Evolutionary conservation across 2,113 vertebrate species (phyloP).

Genomic region (Pterocles burchelli): DNA sequence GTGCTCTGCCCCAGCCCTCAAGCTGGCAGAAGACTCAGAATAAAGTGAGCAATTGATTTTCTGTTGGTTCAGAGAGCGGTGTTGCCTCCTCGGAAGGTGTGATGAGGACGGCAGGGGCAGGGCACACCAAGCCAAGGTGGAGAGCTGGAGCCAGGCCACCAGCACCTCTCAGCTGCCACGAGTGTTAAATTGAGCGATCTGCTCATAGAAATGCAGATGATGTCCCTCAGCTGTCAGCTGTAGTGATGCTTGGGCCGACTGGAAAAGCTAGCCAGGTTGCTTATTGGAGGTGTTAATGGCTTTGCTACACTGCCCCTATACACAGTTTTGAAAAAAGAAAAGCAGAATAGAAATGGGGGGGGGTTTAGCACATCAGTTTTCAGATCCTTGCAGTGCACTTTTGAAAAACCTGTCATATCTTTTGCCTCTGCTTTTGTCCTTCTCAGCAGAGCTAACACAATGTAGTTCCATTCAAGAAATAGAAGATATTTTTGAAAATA

Average conservation of each 20-base stretch:
- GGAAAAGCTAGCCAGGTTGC: neutral
- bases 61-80: fast-evolving
- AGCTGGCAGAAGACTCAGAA: neutral
- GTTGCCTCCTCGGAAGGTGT: neutral
- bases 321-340: neutral
- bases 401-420: neutral
- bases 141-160: neutral
- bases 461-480: neutral
- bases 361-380: neutral
- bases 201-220: neutral
- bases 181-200: neutral
- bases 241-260: neutral
- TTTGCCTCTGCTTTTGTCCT: neutral
- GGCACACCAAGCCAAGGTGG: neutral
- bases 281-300: neutral
- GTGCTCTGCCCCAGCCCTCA: too few species aligned
- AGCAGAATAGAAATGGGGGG: neutral
- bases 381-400: neutral
- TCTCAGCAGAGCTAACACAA: neutral
- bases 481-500: neutral
- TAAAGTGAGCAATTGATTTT: neutral
- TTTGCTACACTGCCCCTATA: fast-evolving
- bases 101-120: neutral
- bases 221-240: neutral
- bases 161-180: neutral